These are phyloP conservation scores for Eristalis intricaria DNA, from an alignment of 2,888 invertebrate genomes.

Conservation along the genomic window DNA sequence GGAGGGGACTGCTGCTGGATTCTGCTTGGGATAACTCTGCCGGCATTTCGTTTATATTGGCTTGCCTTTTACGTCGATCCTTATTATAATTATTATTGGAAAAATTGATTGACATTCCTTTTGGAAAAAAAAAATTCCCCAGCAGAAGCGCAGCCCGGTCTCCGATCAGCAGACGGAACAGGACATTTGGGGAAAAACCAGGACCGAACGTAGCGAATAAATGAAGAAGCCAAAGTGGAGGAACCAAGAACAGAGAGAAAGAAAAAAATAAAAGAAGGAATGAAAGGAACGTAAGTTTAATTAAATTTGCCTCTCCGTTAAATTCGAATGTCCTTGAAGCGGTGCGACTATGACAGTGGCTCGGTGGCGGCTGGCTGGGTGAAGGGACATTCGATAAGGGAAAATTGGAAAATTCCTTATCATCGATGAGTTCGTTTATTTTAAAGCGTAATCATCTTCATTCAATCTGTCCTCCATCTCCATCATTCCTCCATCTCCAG, in stretches of 20 bases:
- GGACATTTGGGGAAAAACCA: background rate
- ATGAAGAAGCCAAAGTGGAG: slow-evolving; percentile 5
- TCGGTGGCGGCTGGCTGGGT: background rate
- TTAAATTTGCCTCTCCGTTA: slow-evolving; percentile 67
- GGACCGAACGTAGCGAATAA: background rate
- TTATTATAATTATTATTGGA: slow-evolving; percentile 66
- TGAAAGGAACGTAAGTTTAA: slow-evolving; percentile 55
- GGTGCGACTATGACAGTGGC: slow-evolving; percentile 6
- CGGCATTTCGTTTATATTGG: slow-evolving; percentile 52
- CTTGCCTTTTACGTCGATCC: slow-evolving; percentile 42
- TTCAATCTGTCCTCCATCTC: slow-evolving; percentile 42
- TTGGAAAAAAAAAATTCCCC: slow-evolving; percentile 7
- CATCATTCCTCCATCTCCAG: background rate
- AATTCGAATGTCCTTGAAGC: slow-evolving; percentile 59
- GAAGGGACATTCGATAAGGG: slow-evolving; percentile 38
- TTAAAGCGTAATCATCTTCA: slow-evolving; percentile 64
- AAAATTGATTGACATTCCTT: slow-evolving; percentile 70
- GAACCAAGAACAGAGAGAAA: slow-evolving; percentile 13
- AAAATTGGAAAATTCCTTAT: slow-evolving; percentile 68
- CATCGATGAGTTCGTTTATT: slow-evolving; percentile 62
- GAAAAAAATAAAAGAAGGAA: background rate
- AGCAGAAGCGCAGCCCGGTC: background rate
- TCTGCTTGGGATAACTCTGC: slow-evolving; percentile 23
- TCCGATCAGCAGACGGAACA: background rate
- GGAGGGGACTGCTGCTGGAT: background rate